phyloP scores from a whole-genome alignment of 2,113 vertebrate species.

The Phaethon lepturus region DNA sequence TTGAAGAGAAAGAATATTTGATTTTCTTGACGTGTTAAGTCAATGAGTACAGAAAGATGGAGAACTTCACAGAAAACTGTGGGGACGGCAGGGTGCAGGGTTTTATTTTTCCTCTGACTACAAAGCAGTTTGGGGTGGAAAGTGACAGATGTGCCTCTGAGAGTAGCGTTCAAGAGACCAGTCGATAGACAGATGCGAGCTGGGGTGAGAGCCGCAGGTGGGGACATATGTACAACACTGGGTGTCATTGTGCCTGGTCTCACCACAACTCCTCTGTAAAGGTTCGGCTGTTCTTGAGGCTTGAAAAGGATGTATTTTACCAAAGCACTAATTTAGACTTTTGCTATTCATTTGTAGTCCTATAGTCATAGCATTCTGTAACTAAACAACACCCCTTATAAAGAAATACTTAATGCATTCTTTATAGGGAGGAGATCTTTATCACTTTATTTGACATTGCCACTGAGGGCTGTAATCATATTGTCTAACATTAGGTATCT shows the following conservation, averaged over 20 bases:
- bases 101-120: background rate
- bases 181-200: background rate
- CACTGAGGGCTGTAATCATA: background rate
- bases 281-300: background rate
- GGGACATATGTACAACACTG: background rate
- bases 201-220: background rate
- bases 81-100: background rate
- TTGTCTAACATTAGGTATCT: background rate
- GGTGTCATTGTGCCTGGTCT: background rate
- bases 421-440: background rate
- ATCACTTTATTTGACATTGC: background rate
- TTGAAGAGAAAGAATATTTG: constrained; percentile 49
- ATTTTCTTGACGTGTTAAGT: constrained; percentile 44
- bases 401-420: background rate
- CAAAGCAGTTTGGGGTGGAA: constrained; percentile 15
- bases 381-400: background rate
- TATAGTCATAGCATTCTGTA: background rate
- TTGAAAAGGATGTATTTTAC: background rate
- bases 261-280: background rate
- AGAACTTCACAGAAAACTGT: constrained; percentile 35
- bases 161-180: background rate
- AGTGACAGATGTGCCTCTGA: background rate
- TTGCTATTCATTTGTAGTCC: background rate
- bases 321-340: background rate
- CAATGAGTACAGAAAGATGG: background rate